A percentile compares a stretch with the other conserved stretches of the same genome.
These are phyloP conservation scores for Perithous albicinctus DNA, from an alignment of 2,888 invertebrate genomes.

Conservation along the genomic window DNA sequence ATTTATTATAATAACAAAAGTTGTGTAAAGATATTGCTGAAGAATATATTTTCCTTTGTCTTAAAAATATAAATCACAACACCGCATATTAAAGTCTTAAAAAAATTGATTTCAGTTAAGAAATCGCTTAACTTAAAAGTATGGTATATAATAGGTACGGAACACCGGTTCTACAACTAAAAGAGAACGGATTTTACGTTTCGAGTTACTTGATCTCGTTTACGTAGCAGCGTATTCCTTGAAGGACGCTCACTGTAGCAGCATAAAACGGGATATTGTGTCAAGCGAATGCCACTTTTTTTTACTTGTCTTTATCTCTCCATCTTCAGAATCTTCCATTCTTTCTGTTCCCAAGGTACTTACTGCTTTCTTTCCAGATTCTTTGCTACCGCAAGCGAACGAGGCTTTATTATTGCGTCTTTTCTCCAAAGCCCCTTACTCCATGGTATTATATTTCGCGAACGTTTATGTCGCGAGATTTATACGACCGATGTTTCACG, in stretches of 20 bases:
- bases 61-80: too few relatives aligned
- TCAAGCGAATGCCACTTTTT: constrained; percentile 21
- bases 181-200: background rate
- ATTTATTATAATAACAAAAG: too few relatives aligned
- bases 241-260: constrained; percentile 26
- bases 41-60: too few relatives aligned
- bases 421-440: constrained; percentile 31
- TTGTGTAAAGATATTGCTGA: too few relatives aligned
- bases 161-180: background rate
- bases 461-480: constrained; percentile 45
- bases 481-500: constrained; percentile 38
- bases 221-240: constrained; percentile 4
- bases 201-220: constrained; percentile 16
- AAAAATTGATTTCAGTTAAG: background rate
- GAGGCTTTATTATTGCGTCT: constrained; percentile 43
- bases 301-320: background rate
- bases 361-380: background rate
- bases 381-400: constrained; percentile 1
- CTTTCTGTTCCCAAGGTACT: constrained; percentile 4
- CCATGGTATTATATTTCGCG: constrained; percentile 37
- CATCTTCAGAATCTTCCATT: constrained; percentile 21
- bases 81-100: background rate
- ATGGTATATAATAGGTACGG: background rate
- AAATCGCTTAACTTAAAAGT: background rate
- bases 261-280: constrained; percentile 44